Conservation (phyloP, 1,140 invertebrate species). For the Scylla paramamosain region DNA sequence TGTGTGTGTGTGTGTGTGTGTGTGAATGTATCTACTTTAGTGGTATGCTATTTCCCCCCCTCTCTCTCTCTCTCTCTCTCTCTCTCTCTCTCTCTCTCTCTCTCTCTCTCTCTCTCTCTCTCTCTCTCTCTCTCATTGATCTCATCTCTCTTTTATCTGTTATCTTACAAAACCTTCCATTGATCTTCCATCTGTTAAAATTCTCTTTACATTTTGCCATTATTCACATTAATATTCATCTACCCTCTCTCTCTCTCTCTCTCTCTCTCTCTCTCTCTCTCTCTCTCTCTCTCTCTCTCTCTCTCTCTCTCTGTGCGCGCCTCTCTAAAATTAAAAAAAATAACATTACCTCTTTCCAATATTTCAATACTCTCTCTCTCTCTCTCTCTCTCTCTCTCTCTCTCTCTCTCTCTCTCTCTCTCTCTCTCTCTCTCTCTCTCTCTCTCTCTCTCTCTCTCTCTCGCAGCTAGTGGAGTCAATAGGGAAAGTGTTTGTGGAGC, state of each 20-base stretch:
- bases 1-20: conserved; percentile 48
- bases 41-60: background rate
- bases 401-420: background rate
- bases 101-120: background rate
- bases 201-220: background rate
- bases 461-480: background rate
- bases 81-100: background rate
- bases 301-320: conserved; percentile 35
- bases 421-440: conserved; percentile 5
- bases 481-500: background rate
- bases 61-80: background rate
- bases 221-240: background rate
- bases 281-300: background rate
- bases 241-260: conserved; percentile 10
- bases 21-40: background rate
- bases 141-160: conserved; percentile 6
- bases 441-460: conserved; percentile 4
- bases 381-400: background rate
- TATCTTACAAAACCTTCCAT: background rate
- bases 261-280: conserved; percentile 16
- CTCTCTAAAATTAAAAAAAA: background rate
- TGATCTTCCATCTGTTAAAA: background rate
- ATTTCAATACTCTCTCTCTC: conserved; percentile 37
- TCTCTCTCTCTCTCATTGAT: background rate
- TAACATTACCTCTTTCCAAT: background rate